These are phyloP conservation scores for Penaeus monodon DNA, from an alignment of 2,888 invertebrate species.

Conservation along the genomic window DNA sequence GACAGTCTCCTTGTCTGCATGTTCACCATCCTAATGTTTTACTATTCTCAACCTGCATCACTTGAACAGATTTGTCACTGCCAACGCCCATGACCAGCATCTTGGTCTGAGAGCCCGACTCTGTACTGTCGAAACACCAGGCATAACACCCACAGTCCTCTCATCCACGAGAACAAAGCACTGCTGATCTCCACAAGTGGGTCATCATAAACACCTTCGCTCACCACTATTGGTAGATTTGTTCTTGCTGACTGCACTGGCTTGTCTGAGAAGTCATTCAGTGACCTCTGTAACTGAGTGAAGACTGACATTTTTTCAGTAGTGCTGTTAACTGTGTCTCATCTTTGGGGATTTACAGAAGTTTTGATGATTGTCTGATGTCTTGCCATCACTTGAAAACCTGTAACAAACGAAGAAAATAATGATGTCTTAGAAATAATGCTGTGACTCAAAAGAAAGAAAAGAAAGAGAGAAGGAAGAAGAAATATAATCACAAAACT, in stretches of 20 bases:
- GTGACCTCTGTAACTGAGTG: background rate
- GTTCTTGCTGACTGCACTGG: background rate
- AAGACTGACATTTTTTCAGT: conserved; percentile 17
- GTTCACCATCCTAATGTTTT: background rate
- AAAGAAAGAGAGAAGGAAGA: no score
- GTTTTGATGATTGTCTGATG: background rate
- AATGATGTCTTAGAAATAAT: no score
- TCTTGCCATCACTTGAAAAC: background rate
- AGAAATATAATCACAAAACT: no score
- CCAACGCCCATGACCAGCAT: no score
- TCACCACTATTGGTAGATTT: conserved; percentile 34
- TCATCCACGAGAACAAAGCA: conserved; percentile 48
- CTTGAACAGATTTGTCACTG: background rate
- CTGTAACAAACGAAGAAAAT: no score
- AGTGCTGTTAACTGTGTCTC: background rate
- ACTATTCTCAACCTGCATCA: background rate
- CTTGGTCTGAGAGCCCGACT: no score
- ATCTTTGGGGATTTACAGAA: background rate
- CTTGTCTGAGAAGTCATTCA: background rate
- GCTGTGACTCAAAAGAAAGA: no score
- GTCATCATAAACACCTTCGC: conserved; percentile 30
- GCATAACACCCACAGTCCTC: conserved; percentile 12
- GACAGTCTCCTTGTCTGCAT: background rate
- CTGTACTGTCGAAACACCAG: no score
- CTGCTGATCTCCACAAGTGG: conserved; percentile 9